These are phyloP conservation scores for Sinella curviseta DNA, from an alignment of 1,140 invertebrate genomes.

Conservation along the genomic window DNA sequence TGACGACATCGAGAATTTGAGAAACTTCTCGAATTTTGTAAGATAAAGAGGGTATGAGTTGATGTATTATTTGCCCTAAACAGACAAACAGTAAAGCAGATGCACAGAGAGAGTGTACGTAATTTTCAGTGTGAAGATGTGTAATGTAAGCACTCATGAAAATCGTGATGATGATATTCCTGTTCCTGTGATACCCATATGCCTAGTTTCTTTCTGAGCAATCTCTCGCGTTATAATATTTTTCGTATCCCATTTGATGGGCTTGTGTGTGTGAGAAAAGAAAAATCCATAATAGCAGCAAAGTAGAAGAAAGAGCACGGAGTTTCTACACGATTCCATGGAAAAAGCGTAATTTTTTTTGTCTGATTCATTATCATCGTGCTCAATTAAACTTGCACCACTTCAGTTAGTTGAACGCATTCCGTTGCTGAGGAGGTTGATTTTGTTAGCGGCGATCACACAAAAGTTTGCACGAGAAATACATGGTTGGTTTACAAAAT, in stretches of 20 bases:
- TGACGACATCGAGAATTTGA: not conserved
- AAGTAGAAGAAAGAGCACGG: not conserved
- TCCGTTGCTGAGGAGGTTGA: not conserved
- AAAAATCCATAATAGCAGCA: not conserved
- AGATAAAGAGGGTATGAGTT: no score
- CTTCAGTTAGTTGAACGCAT: not conserved
- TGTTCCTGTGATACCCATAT: no score
- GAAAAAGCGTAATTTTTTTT: constrained; percentile 5
- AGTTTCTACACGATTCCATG: constrained; percentile 10
- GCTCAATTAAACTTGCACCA: not conserved
- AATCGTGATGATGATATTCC: no score
- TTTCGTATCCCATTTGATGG: not conserved
- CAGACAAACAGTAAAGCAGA: no score
- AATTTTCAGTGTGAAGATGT: no score
- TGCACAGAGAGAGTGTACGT: no score
- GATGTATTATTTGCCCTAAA: no score
- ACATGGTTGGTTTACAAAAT: no score
- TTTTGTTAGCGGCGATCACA: no score
- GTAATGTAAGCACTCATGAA: no score
- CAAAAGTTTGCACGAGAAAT: no score
- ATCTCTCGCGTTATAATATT: not conserved
- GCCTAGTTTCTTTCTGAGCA: not conserved
- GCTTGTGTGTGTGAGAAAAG: not conserved
- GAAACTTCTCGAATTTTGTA: not conserved
- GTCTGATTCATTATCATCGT: no score